Evolutionary conservation across 1,140 invertebrate genomes (phyloP), one percentile per base, ranked within the genome.

Genomic region (Orius laevigatus): DNA sequence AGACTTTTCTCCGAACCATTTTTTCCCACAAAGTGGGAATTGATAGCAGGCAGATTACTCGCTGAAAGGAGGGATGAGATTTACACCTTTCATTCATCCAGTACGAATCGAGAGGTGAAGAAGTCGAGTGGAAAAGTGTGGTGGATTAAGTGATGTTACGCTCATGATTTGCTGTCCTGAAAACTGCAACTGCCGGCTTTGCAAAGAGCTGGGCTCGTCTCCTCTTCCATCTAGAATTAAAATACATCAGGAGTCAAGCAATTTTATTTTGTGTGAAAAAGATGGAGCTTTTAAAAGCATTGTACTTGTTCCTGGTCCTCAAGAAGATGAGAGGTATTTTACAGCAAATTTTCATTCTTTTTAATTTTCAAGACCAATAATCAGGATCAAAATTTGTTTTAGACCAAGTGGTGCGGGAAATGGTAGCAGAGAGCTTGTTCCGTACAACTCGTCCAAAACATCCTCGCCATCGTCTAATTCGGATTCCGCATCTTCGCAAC

Each of bases 231-330:
- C 60, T 60, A 25, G 58, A 51, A 58, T 60, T 48, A 66, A 61
- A 58, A 47, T 10, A 48, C 31, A 33, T 42, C 38, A n/a, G 25
- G 63, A 63, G 20, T 59, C 60, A 42, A 56, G 55, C n/a, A 67
- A 69, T 54, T 77, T 77, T 56, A 74, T 77, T 16, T 62, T 75
- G 70, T 14, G 70, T 72, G 40, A 67, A 68, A 2, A 64, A 54
- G 70, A 71, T 25, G 43, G 42, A 19, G 33, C 40, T 15, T 56
- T 50, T 42, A 56, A 54, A 34, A 54, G 49, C 40, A 48, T 56
- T 8, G 50, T 56, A 10, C 11, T 47, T 31, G 55, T 56, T 19
- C 55, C 55, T 1, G 55, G 55, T 11, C 55, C 55, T 44, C 46
- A 44, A 31, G 11, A 12, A 31, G 14, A 14, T 15, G n/a, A 20